Base-by-base conservation (phyloP, 2,113 vertebrate species). In the Periophthalmodon schlosseri region DNA sequence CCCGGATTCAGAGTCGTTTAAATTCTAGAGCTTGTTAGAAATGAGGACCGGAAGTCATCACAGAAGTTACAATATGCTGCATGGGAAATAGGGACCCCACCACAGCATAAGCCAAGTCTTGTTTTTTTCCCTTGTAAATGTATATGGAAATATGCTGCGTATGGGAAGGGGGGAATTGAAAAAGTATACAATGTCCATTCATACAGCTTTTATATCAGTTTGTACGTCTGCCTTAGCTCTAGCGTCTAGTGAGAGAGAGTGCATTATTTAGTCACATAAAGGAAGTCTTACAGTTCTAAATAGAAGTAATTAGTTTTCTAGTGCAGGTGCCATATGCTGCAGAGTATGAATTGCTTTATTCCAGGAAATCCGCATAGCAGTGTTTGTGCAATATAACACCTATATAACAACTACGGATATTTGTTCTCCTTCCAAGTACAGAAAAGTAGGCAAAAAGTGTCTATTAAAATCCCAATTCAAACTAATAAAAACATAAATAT, bases 11-110 rank as follows among this genome's bases (percentile, higher is more conserved):
- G 8, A 44, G 39, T 60, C 69, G 56, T 79, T 87, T 83, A 61
- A 58, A 75, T 65, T 77, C 50, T 68, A 72, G 71, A 79, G 76
- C 76, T 83, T 52, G 71, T 84, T 80, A 86, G 72, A 65, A 70
- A 21, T 16, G 28, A 75, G 75, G 74, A 78, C 81, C 76, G 58
- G 77, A 46, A 80, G 81, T 52, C 69, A 36, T 73, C 69, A 73
- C 70, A 79, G 21, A 21, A 64, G 11, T 39, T 49, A 63, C 52
- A 75, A 50, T 49, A 20, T 50, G 28, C 47, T 68, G 70, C 39
- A 44, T 44, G 73, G 36, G 69, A 75, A 87, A 79, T 13, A 10
- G 34, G 49, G 49, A 52, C 49, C 49, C 49, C 20, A 5, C 46
- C 49, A 52, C 49, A 20, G 16, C 18, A 18, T 7, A 20, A 20